Evolutionary conservation across 1,140 invertebrate genomes (phyloP).

Genomic region (Patella vulgata): DNA sequence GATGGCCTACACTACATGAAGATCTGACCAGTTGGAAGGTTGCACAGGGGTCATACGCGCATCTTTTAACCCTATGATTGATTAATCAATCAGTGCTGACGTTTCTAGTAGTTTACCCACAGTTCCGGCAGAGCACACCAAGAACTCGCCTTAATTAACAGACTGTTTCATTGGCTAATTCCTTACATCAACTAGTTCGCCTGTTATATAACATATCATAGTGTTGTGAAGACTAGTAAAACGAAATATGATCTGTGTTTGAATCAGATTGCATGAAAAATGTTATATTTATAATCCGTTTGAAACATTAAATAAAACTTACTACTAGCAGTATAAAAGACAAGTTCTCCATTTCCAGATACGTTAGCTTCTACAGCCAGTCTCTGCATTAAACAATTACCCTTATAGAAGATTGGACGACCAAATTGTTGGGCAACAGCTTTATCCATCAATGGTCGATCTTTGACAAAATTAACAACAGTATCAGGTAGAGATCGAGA

Average conservation of each 20-base stretch:
- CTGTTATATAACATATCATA: background rate
- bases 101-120: too few species aligned
- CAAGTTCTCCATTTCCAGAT: constrained; percentile 30
- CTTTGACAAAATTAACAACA: constrained; percentile 42
- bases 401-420: constrained; percentile 44
- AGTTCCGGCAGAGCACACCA: background rate
- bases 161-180: too few species aligned
- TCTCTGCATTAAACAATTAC: constrained; percentile 42
- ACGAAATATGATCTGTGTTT: too few species aligned
- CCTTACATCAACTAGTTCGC: background rate
- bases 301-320: too few species aligned
- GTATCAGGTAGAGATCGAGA: constrained; percentile 29
- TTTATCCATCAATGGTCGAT: constrained; percentile 44
- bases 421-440: constrained; percentile 38
- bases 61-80: too few species aligned
- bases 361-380: constrained; percentile 38
- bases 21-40: too few species aligned
- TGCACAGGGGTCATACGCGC: background rate
- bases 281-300: too few species aligned
- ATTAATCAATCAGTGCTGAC: too few species aligned
- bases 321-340: constrained; percentile 47
- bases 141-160: background rate
- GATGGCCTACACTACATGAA: too few species aligned
- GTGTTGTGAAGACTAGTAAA: too few species aligned
- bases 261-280: too few species aligned